A percentile compares a stretch with the other conserved stretches of the same genome.
These are phyloP conservation scores for Dendrophyllia cribrosa DNA, from an alignment of 64 coral and sea anemone genomes.

Conservation along the genomic window DNA sequence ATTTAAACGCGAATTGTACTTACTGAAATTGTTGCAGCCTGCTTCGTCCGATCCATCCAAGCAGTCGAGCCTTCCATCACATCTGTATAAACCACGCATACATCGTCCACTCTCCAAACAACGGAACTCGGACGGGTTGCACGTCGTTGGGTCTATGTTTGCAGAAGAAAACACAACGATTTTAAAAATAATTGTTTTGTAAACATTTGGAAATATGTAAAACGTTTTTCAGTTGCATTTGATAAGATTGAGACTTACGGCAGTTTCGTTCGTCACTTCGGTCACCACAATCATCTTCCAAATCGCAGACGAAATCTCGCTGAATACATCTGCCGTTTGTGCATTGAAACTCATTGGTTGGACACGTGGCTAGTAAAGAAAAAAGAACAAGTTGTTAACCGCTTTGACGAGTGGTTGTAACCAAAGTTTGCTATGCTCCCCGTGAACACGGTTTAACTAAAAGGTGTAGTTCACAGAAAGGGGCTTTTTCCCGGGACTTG, in stretches of 20 bases:
- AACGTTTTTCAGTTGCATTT: not conserved
- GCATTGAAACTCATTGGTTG: slow-evolving; percentile 75
- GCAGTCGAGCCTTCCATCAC: slow-evolving; percentile 79
- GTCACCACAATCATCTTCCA: slow-evolving; percentile 88
- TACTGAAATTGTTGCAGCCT: slow-evolving; percentile 43
- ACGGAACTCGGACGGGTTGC: slow-evolving; percentile 63
- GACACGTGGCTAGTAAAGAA: slow-evolving; percentile 60
- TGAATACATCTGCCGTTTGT: slow-evolving; percentile 75
- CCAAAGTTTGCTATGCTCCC: too few relatives aligned
- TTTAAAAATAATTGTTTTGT: not conserved
- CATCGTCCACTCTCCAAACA: slow-evolving; percentile 83
- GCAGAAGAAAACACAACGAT: not conserved
- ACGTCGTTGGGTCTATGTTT: slow-evolving; percentile 42
- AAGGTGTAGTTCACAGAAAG: too few relatives aligned
- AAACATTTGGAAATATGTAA: not conserved
- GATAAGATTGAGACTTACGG: slow-evolving; percentile 65
- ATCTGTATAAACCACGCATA: slow-evolving; percentile 68
- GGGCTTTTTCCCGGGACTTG: too few relatives aligned
- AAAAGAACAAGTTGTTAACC: not conserved
- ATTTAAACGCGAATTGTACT: not conserved
- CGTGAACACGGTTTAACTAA: too few relatives aligned
- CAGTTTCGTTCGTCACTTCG: slow-evolving; percentile 85
- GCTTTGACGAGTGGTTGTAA: too few relatives aligned
- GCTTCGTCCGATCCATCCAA: slow-evolving; percentile 82
- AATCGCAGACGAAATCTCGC: slow-evolving; percentile 76